A percentile compares a stretch with the other conserved stretches of the same genome.
These are phyloP conservation scores for Oreochromis spilurus DNA, from an alignment of 2,113 vertebrate genomes.

Conservation along the genomic window DNA sequence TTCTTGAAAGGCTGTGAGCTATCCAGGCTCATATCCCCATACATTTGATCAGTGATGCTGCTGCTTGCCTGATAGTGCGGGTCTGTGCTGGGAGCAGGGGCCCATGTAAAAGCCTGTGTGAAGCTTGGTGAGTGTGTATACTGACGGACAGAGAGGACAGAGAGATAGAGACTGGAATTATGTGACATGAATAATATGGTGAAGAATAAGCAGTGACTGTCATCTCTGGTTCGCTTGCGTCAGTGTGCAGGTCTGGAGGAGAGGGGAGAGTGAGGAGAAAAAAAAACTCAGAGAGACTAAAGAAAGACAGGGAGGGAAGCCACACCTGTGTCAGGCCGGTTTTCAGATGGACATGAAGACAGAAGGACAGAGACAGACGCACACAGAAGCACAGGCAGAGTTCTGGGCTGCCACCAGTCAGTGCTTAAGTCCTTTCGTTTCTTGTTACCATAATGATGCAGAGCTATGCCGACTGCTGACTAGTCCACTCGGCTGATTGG, in stretches of 20 bases:
- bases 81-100: constrained; percentile 48
- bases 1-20: constrained; percentile 46
- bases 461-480: constrained; percentile 57
- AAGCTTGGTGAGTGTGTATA: background rate
- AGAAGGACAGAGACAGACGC: background rate
- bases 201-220: constrained; percentile 62
- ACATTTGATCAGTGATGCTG: constrained; percentile 55
- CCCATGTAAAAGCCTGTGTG: constrained; percentile 40
- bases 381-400: background rate
- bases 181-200: constrained; percentile 73
- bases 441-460: constrained; percentile 51
- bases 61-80: constrained; percentile 58
- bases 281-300: constrained; percentile 23
- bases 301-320: constrained; percentile 28
- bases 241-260: constrained; percentile 52
- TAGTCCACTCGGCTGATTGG: constrained; percentile 54
- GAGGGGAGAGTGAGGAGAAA: background rate
- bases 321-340: constrained; percentile 61
- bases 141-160: constrained; percentile 53
- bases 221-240: constrained; percentile 64
- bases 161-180: constrained; percentile 64
- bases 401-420: constrained; percentile 31
- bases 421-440: constrained; percentile 24
- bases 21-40: constrained; percentile 39
- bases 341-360: constrained; percentile 6